Evolutionary conservation across 2,888 invertebrate genomes (phyloP), one percentile per base, ranked within the genome.

Genomic region (Chymomyza amoena): DNA sequence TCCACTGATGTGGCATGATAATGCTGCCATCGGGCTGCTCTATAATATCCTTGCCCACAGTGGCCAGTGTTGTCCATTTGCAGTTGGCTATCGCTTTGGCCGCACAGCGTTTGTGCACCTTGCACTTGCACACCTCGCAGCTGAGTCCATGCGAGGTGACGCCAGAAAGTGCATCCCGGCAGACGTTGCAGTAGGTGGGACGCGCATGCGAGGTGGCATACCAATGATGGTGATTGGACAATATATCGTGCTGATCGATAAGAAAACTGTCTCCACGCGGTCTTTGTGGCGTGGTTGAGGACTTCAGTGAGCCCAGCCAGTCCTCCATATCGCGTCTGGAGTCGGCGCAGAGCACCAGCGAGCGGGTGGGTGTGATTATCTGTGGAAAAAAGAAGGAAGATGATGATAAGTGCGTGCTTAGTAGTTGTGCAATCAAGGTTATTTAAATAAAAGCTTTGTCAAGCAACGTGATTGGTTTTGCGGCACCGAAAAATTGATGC

Each of bases 1-100:
- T 94, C 99, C 99, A 99, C 90, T 99, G 99, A 92, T 99, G 99
- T 15, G 98, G 98, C 97, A 98, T 98, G 79, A 95, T 95, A 87
- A 97, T 96, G 90, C 94, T 96, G 93, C 98, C 97, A 90, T 98
- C 97, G 75, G 95, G 94, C 85, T 98, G 97, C 90, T 98, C 98
- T 63, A 98, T 97, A 68, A 98, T 96, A 82, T 98, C 97, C 88
- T 96, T 96, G n/a, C 98, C 98, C 68, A 99, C 95, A 56, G 97
- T 97, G 6, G 98, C 96, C 79, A 99, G 93, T 54, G 98, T 98
- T 81, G 98, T 99, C 99, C 99, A 99, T 91, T 99, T 99, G 93
- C 99, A 99, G 90, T 97, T 97, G 81, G 96, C 96, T 88, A 96
- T 96, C 66, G 98, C 97, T 89, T 97, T 96, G 67, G 96, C 94